Evolutionary conservation across 2,113 vertebrate genomes (phyloP).

Genomic region (Eptesicus fuscus): DNA sequence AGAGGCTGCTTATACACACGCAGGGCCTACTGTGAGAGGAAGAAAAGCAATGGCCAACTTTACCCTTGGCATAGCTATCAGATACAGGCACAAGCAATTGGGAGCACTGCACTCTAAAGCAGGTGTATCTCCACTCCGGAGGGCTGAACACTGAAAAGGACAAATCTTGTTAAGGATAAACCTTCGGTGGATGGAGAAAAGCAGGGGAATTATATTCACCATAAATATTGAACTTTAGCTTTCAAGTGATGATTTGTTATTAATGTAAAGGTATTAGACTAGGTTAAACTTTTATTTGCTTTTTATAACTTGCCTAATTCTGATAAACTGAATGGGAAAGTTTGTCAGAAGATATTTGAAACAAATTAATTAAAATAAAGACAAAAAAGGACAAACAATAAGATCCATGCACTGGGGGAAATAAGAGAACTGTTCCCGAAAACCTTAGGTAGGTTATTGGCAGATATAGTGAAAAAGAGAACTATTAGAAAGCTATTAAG

Average conservation of each 20-base stretch:
- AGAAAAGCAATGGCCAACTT: background rate
- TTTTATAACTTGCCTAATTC: background rate
- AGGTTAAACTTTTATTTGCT: background rate
- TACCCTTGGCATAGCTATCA: background rate
- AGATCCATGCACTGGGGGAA: background rate
- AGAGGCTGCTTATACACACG: background rate
- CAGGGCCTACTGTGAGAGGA: background rate
- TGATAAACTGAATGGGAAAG: background rate
- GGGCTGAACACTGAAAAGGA: background rate
- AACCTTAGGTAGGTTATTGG: conserved; percentile 51
- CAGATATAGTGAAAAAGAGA: conserved; percentile 19
- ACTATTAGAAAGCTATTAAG: conserved; percentile 41
- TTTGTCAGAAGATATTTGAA: background rate
- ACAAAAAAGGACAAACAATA: background rate
- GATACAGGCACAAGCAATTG: background rate
- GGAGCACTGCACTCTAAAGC: background rate
- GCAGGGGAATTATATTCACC: background rate
- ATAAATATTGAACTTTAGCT: background rate
- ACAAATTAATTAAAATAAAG: conserved; percentile 29
- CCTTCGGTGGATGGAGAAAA: background rate
- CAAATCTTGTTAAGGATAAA: background rate
- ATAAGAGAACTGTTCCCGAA: background rate
- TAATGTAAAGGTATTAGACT: background rate
- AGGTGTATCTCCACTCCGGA: background rate
- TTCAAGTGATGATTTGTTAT: background rate